Conservation (phyloP, 2,113 vertebrate genomes). For the Balaeniceps rex region DNA sequence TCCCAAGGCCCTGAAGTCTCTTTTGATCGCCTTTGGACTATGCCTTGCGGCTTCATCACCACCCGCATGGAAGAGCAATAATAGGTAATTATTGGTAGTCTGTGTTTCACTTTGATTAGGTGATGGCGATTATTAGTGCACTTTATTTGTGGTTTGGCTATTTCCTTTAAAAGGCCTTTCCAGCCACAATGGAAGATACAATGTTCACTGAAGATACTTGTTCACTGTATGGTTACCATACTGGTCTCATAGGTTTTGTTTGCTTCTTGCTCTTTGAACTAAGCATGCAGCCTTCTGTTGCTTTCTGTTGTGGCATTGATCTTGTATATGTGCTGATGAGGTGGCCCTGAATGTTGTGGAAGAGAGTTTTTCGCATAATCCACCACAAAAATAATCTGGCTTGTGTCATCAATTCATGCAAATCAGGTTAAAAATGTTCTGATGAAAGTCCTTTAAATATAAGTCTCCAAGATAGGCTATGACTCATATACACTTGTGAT, state of each 20-base stretch:
- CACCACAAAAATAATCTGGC: not conserved
- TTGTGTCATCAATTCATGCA: not conserved
- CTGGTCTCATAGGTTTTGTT: not conserved
- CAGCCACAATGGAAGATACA: not conserved
- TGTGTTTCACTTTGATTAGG: not conserved
- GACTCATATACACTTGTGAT: not conserved
- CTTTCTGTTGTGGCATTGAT: not conserved
- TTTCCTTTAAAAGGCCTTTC: not conserved
- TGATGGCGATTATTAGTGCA: not conserved
- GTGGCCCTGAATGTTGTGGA: not conserved
- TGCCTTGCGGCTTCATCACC: not conserved
- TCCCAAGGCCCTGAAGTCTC: too few relatives aligned
- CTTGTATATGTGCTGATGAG: not conserved
- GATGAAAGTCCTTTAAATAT: not conserved
- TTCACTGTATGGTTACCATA: not conserved
- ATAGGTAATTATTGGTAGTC: not conserved
- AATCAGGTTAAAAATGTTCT: not conserved
- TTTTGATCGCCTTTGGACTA: too few relatives aligned
- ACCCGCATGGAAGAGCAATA: not conserved
- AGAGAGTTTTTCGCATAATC: not conserved
- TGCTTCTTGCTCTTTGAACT: not conserved
- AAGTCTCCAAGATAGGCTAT: not conserved
- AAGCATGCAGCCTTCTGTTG: not conserved
- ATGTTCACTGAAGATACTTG: not conserved
- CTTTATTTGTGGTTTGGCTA: not conserved